These are phyloP conservation scores for Carollia perspicillata DNA, from an alignment of 2,113 vertebrate genomes.

Conservation along the genomic window DNA sequence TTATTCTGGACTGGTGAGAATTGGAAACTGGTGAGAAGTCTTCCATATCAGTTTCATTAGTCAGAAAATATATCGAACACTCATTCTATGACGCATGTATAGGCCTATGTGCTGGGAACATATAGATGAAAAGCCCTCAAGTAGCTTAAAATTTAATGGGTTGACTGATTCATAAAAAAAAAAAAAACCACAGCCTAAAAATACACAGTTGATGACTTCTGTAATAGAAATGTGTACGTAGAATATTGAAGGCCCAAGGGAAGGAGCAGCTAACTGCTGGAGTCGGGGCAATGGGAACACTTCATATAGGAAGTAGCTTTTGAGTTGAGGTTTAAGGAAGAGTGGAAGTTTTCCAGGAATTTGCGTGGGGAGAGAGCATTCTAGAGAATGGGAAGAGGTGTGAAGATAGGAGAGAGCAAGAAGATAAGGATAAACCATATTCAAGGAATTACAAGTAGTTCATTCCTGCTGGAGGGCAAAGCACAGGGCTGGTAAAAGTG, in stretches of 20 bases:
- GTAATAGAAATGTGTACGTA: neutral
- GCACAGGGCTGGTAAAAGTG: neutral
- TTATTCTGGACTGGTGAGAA: neutral
- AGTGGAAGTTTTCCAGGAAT: neutral
- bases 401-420: neutral
- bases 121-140: neutral
- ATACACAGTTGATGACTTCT: neutral
- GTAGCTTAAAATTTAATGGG: neutral
- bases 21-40: neutral
- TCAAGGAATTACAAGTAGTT: neutral
- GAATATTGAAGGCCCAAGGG: neutral
- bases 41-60: neutral
- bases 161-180: neutral
- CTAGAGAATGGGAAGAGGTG: neutral
- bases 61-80: neutral
- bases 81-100: neutral
- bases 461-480: neutral
- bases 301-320: neutral
- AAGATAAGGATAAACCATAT: neutral
- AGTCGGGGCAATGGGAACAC: neutral
- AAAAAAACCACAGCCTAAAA: neutral
- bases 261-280: neutral
- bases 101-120: neutral
- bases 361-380: neutral
- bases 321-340: neutral